Evolutionary conservation across 2,113 vertebrate species (phyloP).

Genomic region (Piaya cayana): DNA sequence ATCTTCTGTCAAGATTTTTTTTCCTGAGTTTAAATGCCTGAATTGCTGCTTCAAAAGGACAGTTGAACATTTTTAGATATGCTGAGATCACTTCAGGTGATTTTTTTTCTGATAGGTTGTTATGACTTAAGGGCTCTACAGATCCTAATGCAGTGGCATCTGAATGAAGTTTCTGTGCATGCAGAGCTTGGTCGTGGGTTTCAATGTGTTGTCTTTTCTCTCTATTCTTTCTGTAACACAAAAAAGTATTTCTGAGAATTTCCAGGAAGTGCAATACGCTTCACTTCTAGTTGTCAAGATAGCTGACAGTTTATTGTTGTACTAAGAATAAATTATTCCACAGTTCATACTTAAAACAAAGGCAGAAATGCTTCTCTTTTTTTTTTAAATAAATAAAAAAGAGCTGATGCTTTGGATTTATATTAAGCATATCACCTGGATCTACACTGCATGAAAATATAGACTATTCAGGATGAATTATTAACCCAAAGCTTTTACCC

Average conservation of each 20-base stretch:
- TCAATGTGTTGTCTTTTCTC: constrained; percentile 32
- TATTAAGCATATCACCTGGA: constrained; percentile 4
- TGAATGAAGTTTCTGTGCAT: constrained; percentile 41
- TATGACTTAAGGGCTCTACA: constrained; percentile 49
- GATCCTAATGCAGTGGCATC: constrained; percentile 24
- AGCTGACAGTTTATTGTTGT: constrained; percentile 44
- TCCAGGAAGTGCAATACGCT: constrained; percentile 11
- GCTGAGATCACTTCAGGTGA: constrained; percentile 37
- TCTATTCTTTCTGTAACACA: constrained; percentile 8
- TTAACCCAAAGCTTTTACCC: constrained; percentile 49
- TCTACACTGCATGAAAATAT: constrained; percentile 12
- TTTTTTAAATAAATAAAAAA: not conserved
- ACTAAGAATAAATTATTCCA: constrained; percentile 64
- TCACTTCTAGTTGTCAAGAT: constrained; percentile 63
- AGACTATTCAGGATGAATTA: constrained; percentile 37
- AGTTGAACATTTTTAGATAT: constrained; percentile 47
- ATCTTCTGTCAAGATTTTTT: constrained; percentile 39
- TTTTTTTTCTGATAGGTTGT: constrained; percentile 58
- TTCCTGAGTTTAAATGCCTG: constrained; percentile 34
- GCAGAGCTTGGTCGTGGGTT: constrained; percentile 23
- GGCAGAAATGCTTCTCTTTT: not conserved
- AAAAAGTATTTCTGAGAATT: constrained; percentile 21
- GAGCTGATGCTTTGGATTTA: constrained; percentile 47
- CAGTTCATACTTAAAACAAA: constrained; percentile 42
- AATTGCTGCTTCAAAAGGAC: constrained; percentile 47